phyloP scores from a whole-genome alignment of 2,113 vertebrate genomes.

The human (Homo sapiens) region GRCh38 chr20:57081001-57081500 shows the following conservation, averaged over 20 bases:
- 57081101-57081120: neutral
- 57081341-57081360: neutral
- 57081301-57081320: neutral
- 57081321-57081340: neutral
- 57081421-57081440: neutral
- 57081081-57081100: neutral
- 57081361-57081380: neutral
- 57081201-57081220: neutral
- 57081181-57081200: too few relatives aligned
- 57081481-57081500: too few relatives aligned
- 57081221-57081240: neutral
- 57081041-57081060: neutral
- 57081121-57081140: neutral
- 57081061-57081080: neutral
- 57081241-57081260: neutral
- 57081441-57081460: neutral
- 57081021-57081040: neutral
- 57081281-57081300: neutral
- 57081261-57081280: neutral
- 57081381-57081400: neutral
- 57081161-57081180: neutral
- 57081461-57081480: neutral
- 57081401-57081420: neutral
- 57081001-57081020: neutral
- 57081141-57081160: neutral